Evolutionary conservation across 2,888 invertebrate genomes (phyloP).

Genomic region (Mimachlamys varia): DNA sequence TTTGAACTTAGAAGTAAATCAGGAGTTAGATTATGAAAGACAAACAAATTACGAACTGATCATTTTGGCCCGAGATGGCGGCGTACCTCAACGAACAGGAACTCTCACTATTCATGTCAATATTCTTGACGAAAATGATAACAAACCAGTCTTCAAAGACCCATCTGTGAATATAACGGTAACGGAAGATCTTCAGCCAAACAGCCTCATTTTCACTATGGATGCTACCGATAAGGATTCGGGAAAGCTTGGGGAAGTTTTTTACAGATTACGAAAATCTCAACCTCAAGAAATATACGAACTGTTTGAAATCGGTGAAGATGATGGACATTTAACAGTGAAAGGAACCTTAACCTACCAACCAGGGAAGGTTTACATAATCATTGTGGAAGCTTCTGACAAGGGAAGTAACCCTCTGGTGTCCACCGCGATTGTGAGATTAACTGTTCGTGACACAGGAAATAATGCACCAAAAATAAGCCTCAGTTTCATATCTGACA

Average conservation of each 20-base stretch:
- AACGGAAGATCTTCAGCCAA: constrained; percentile 58
- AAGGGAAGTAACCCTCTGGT: constrained; percentile 45
- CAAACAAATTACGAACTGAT: constrained; percentile 52
- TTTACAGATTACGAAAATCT: constrained; percentile 79
- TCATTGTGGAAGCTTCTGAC: constrained; percentile 51
- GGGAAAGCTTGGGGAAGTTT: constrained; percentile 88
- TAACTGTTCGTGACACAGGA: constrained; percentile 47
- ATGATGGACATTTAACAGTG: constrained; percentile 42
- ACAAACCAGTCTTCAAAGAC: constrained; percentile 60
- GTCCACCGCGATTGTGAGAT: constrained; percentile 43
- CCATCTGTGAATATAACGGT: constrained; percentile 55
- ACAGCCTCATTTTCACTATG: constrained; percentile 82
- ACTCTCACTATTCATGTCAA: constrained; percentile 60
- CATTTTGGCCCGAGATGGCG: constrained; percentile 62
- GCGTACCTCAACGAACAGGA: constrained; percentile 60
- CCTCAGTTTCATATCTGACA: constrained; percentile 43
- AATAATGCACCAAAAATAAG: constrained; percentile 53
- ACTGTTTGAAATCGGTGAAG: constrained; percentile 49
- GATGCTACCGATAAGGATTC: constrained; percentile 92
- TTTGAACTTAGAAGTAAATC: constrained; percentile 55
- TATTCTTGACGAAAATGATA: constrained; percentile 66
- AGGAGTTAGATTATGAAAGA: constrained; percentile 57
- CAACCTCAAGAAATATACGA: constrained; percentile 51
- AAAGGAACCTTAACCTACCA: constrained; percentile 48
- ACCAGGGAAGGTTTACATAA: constrained; percentile 47